These are phyloP conservation scores for Albula glossodonta DNA, from an alignment of 2,113 vertebrate genomes.

Conservation along the genomic window DNA sequence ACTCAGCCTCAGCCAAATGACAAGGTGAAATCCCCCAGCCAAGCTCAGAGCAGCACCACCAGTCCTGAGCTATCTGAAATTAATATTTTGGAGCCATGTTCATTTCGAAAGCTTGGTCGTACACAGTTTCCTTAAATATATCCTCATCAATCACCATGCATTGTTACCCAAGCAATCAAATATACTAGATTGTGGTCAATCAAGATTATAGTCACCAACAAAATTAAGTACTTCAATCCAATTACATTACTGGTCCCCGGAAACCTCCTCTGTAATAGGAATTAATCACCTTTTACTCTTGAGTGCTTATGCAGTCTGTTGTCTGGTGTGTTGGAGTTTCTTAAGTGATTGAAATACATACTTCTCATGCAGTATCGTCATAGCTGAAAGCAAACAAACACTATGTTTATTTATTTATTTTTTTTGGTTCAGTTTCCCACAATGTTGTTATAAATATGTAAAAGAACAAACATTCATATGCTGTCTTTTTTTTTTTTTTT, in stretches of 20 bases:
- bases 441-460: neutral
- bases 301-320: neutral
- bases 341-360: neutral
- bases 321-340: neutral
- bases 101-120: neutral
- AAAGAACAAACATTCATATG: neutral
- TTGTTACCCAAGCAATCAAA: neutral
- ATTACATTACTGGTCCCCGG: neutral
- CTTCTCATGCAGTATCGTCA: neutral
- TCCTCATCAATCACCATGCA: slow-evolving; percentile 2
- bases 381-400: neutral
- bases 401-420: neutral
- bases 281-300: neutral
- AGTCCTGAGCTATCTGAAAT: neutral
- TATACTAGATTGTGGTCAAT: slow-evolving; percentile 15
- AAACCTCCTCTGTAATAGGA: neutral
- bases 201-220: slow-evolving; percentile 12
- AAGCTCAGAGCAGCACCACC: neutral
- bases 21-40: neutral
- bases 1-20: neutral
- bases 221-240: neutral
- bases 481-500: too few relatives aligned
- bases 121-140: neutral
- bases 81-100: neutral
- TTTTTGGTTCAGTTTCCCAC: neutral